Evolutionary conservation across 2,797 vertebrate species (phyloP).

Genomic region (Neosalanx taihuensis): DNA sequence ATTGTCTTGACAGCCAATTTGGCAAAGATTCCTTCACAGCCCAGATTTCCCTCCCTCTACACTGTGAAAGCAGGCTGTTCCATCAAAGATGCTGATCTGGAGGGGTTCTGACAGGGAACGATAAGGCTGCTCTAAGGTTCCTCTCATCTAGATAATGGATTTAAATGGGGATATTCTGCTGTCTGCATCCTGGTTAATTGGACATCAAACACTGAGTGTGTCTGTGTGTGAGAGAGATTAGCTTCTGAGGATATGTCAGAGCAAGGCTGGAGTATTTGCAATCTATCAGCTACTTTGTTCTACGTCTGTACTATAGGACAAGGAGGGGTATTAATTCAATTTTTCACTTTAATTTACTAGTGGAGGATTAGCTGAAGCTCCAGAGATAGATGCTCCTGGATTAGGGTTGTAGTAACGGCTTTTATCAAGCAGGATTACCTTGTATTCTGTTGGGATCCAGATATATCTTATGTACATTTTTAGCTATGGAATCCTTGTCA

Average conservation of each 20-base stretch:
- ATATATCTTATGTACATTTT: too few species aligned
- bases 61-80: constrained; percentile 36
- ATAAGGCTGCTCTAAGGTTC: constrained; percentile 54
- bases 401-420: constrained; percentile 52
- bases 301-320: constrained; percentile 64
- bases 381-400: constrained; percentile 57
- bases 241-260: constrained; percentile 64
- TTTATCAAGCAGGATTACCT: constrained; percentile 41
- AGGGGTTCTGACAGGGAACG: constrained; percentile 55
- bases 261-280: constrained; percentile 55
- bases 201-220: constrained; percentile 65
- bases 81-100: constrained; percentile 55
- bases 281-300: constrained; percentile 67
- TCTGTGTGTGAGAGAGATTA: constrained; percentile 62
- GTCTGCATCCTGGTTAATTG: constrained; percentile 68
- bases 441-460: constrained; percentile 14
- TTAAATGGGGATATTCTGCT: constrained; percentile 62
- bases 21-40: constrained; percentile 17
- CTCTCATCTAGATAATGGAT: constrained; percentile 60
- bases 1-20: constrained; percentile 11
- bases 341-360: constrained; percentile 65
- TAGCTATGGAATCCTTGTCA: too few species aligned
- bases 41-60: constrained; percentile 28
- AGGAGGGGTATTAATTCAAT: constrained; percentile 70
- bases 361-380: constrained; percentile 60